Base-by-base conservation (phyloP, 2,888 invertebrate genomes). In the Brachypterus glaber region DNA sequence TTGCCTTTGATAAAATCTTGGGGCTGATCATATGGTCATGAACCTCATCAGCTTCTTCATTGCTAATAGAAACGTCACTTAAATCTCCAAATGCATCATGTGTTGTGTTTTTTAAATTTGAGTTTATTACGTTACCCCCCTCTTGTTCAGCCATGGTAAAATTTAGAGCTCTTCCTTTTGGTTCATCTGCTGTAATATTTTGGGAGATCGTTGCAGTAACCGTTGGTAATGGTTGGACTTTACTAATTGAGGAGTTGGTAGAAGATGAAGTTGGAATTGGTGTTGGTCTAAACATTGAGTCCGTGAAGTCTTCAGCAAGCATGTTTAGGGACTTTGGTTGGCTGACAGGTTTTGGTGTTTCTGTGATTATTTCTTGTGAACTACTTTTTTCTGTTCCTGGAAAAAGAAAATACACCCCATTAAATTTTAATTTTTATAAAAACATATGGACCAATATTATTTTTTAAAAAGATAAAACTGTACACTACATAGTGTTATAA, bases 31-130 rank as follows among this genome's bases (percentile, higher is more conserved):
- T 47, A 17, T 47, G 49, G 30, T 62, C 39, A 24, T 40, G 27
- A 9, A 56, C 60, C 53, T 41, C 62, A 25, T 66, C 64, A 34
- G 69, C 68, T 9, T 78, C 81, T 34, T 81, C 75, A 42, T 73
- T 73, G 49, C 82, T 80, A 70, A 86, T 75, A 51, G 76, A 83
- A 13, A 86, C 82, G 60, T 86, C 82, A 58, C 85, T 85, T n/a
- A 86, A 67, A 61, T 85, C 84, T 24, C 69, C 62, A 26, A 69
- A 40, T 30, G 46, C 42, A 9, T 45, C 41, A n/a, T 45, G 45
- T 2, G 41, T 41, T 4, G 52, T 45, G 14, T 30, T 30, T n/a
- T n/a, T n/a, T n/a, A n/a, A n/a, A n/a, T n/a, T n/a, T 35, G 54
- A 55, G 7, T 51, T 40, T 31, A 63, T 42, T 9, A 54, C 49